Base-by-base conservation (phyloP, 30 jellyfish, hydroid and myxozoan species). In the Turritopsis rubra region DNA sequence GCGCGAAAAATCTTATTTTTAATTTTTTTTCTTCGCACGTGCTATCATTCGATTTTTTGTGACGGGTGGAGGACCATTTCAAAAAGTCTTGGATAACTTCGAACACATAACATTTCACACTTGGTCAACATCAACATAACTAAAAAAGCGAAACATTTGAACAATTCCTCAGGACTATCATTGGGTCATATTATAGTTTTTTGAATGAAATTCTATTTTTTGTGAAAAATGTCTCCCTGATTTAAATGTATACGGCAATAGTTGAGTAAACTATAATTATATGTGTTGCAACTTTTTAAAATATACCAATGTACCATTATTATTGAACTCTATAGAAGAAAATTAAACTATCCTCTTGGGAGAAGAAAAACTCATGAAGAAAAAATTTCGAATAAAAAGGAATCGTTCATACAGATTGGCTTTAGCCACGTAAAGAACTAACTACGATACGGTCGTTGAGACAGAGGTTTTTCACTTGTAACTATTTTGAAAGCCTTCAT, bases 341-440 rank as follows among this genome's bases (percentile, higher is more conserved):
- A 23, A 27, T 68, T 7, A 7, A 68, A 68, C 30, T n/a, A 68
- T 68, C 30, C 77, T 68, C 77, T 68, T 1, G 8, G 77, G 77
- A 68, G 60, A 0, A n/a, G 77, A 68, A 68, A 68, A 68, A 68
- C 77, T 68, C 77, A 68, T 68, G 77, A 68, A 9, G 77, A 68
- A 68, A 68, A 68, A 68, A 1, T 23, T n/a, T n/a, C 31, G 77
- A n/a, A 68, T 68, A 68, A 68, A 68, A 68, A 23, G 77, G 30
- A 68, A n/a, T 68, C 77, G 19, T 68, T 68, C 77, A 68, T 7
- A 68, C 77, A 27, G 31, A 27, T 27, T n/a, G 77, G 77, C 60
- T 0, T 68, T 68, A 68, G 77, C 30, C 77, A 68, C 77, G 30
- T 41, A 41, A 41, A 41, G 60, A 41, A 41, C 5, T 5, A 41